Base-by-base conservation (phyloP, 1,140 invertebrate species). In the Cydia fagiglandana region DNA sequence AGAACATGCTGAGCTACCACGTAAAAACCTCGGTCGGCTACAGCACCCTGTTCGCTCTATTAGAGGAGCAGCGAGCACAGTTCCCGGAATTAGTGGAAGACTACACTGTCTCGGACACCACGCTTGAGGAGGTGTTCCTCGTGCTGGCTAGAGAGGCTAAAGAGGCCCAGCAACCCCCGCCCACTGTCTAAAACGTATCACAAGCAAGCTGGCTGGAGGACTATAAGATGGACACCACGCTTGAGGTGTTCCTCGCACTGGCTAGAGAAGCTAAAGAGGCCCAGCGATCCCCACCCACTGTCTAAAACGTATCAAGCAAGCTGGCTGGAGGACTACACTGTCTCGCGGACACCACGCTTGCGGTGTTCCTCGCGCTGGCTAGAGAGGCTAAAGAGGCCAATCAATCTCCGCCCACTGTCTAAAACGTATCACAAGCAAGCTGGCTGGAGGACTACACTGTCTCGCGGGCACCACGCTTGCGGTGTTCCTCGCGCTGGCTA, bases 61-160 rank as follows among this genome's bases (percentile, higher is more conserved):
- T 96, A 85, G 97, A 97, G 84, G 93, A 94, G 0, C 89, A 97
- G 0, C 96, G 96, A 76, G 93, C 93, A 41, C 83, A 95, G 53
- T 89, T 97, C 74, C 96, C 95, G 2, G 96, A 96, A 41, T 97
- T 98, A 94, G 95, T 97, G 0, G 95, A 96, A 79, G 97, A 98
- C 41, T 94, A 96, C 83, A 94, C 97, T 0, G 93, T 97, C 15
- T 96, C 96, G 0, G 94, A 97, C 30, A 97, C 97, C 20, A 98
- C 97, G 0, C 94, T 98, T 83, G 97, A 98, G 89, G 97, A 98
- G 93, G 97, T 98, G 13, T 98, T 98, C 91, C 90, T 98, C 34
- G 76, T 86, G 3, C 84, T 91, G 74, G 88, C 90, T 1, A 78
- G 78, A 30, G 30, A 30, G 30, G 30, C 30, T 30, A 30, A 30